These are phyloP conservation scores for Myotis pilosus DNA, from an alignment of 2,797 vertebrate genomes.

Conservation along the genomic window DNA sequence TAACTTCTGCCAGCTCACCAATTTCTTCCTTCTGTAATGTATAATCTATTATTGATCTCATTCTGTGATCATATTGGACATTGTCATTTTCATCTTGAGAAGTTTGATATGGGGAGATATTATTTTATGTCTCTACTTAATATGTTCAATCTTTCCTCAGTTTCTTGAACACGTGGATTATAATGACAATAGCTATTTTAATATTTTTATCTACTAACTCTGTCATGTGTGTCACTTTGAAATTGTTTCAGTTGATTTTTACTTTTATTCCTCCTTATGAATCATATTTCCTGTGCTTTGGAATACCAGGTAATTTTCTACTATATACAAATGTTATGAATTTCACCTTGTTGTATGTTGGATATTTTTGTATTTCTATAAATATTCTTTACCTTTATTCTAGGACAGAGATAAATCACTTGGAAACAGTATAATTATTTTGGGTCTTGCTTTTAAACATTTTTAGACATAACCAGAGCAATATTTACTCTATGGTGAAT, in stretches of 20 bases:
- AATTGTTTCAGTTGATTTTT: background rate
- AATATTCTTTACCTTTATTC: background rate
- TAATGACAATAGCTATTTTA: background rate
- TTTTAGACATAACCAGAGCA: background rate
- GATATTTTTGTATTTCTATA: background rate
- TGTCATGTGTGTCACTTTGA: background rate
- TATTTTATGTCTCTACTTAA: background rate
- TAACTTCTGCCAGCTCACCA: background rate
- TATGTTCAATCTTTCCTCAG: background rate
- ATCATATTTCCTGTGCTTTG: background rate
- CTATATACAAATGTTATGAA: background rate
- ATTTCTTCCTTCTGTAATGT: background rate
- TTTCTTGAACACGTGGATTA: background rate
- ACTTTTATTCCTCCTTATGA: background rate
- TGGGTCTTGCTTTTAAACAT: conserved; percentile 9
- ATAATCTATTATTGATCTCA: background rate
- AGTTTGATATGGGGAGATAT: background rate
- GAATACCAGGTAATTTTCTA: background rate
- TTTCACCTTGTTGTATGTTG: background rate
- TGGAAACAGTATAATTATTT: background rate
- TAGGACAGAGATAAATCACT: background rate
- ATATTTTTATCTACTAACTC: background rate
- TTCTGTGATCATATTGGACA: background rate
- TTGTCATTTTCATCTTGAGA: background rate
- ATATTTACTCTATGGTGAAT: background rate